phyloP scores from a whole-genome alignment of 2,113 vertebrate genomes.

The Campylomormyrus numenius region DNA sequence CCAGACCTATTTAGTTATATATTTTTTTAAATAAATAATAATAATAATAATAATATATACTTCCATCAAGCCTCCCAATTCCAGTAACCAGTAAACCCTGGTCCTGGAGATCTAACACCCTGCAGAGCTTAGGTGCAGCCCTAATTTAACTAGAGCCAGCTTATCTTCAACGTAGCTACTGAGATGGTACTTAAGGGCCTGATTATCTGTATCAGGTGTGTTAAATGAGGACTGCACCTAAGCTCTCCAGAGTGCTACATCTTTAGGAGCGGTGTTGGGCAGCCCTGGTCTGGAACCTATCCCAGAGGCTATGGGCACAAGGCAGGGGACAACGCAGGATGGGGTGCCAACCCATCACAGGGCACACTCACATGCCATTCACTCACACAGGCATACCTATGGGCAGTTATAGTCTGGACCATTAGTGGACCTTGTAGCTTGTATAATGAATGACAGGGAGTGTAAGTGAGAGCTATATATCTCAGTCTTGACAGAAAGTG shows the following conservation, averaged over 20 bases:
- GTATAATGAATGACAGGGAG: not conserved
- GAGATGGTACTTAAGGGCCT: too few species aligned
- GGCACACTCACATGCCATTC: not conserved
- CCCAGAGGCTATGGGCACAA: not conserved
- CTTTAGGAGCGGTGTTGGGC: too few species aligned
- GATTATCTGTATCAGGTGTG: too few species aligned
- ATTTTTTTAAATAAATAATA: not conserved
- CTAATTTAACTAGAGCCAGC: too few species aligned
- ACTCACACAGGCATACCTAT: not conserved
- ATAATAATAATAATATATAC: not conserved
- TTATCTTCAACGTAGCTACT: too few species aligned
- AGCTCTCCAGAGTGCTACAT: too few species aligned
- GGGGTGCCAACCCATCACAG: not conserved
- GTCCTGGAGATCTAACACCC: too few species aligned
- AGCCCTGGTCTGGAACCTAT: not conserved
- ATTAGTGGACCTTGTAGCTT: not conserved
- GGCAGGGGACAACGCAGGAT: not conserved
- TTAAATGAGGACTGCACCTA: too few species aligned
- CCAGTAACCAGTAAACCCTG: not conserved
- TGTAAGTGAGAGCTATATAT: not conserved
- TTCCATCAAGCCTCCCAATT: not conserved
- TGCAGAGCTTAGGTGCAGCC: too few species aligned
- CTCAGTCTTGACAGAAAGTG: not conserved
- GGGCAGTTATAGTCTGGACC: not conserved
- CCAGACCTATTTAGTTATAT: not conserved